Conservation (phyloP, 2,113 vertebrate genomes). For the Phaethon lepturus region DNA sequence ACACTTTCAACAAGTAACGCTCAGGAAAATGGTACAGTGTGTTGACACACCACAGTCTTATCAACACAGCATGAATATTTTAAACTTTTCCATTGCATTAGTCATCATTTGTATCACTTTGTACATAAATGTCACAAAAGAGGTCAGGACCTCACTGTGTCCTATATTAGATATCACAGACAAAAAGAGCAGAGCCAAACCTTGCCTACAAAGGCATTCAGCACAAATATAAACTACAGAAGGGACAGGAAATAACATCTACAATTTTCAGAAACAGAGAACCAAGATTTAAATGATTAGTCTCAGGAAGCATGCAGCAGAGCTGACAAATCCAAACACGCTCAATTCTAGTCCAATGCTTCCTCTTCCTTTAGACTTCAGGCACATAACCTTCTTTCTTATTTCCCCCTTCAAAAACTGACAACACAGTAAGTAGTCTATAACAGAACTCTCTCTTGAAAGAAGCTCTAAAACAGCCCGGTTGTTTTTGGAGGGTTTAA, state of each 20-base stretch:
- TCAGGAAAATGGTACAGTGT: background rate
- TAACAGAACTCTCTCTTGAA: background rate
- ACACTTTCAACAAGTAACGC: background rate
- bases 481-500: background rate
- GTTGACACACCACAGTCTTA: background rate
- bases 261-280: background rate
- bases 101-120: background rate
- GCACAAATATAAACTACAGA: background rate
- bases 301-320: background rate
- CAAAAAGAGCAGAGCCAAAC: background rate
- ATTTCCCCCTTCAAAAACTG: background rate
- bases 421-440: background rate
- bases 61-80: constrained; percentile 9
- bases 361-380: background rate
- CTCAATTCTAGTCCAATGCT: background rate
- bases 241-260: background rate
- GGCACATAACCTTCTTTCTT: background rate
- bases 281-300: background rate
- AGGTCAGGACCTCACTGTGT: background rate
- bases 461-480: background rate
- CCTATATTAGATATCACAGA: background rate
- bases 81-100: background rate
- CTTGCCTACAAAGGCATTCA: background rate
- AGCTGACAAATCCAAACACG: background rate
- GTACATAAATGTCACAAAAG: background rate